Conservation (phyloP, 2,888 invertebrate genomes). For the Eupithecia centaureata region DNA sequence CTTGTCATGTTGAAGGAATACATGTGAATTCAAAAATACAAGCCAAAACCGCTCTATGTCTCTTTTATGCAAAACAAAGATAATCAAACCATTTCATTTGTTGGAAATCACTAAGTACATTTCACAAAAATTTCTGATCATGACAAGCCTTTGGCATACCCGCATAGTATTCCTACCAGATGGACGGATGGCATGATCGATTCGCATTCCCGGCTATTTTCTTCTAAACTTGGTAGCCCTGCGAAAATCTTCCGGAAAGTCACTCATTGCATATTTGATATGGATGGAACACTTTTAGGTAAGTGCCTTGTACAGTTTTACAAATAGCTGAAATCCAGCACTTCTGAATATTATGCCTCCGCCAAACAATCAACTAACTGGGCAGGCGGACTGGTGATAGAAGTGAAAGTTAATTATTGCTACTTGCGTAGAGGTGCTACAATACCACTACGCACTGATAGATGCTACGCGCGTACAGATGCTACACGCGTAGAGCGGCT, state of each 20-base stretch:
- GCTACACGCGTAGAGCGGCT: neutral
- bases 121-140: neutral
- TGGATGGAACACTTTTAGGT: slow-evolving; percentile 73
- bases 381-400: too few relatives aligned
- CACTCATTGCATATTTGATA: slow-evolving; percentile 68
- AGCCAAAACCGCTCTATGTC: too few relatives aligned
- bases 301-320: slow-evolving; percentile 25
- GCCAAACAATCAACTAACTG: too few relatives aligned
- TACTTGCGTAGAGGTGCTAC: neutral
- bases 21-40: too few relatives aligned
- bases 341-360: too few relatives aligned
- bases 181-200: slow-evolving; percentile 4
- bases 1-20: too few relatives aligned
- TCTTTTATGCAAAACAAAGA: too few relatives aligned
- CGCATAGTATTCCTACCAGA: neutral
- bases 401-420: too few relatives aligned
- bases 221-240: neutral
- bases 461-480: neutral
- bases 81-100: neutral
- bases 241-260: slow-evolving; percentile 44
- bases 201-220: neutral
- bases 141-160: neutral
- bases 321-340: neutral
- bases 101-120: neutral
- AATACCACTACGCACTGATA: neutral